Percentiles rank a stretch among this genome's conserved stretches.
Conservation (phyloP, 2,797 vertebrate species). For the Florisuga fusca region DNA sequence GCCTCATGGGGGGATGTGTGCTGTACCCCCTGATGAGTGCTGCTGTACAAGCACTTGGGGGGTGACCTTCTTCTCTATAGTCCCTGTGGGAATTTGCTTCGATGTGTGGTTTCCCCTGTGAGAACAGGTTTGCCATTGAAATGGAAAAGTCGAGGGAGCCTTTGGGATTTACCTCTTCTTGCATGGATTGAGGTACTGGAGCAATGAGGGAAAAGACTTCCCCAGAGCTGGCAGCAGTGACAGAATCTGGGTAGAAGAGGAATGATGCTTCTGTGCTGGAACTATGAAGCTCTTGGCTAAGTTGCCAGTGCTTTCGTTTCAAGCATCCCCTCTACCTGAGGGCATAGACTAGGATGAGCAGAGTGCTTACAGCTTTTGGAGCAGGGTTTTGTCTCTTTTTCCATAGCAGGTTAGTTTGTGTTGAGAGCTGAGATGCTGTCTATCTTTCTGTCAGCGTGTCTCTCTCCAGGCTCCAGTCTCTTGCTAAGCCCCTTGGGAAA, state of each 20-base stretch:
- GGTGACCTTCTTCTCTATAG: fast-evolving
- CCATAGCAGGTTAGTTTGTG: background rate
- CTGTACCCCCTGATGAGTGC: fast-evolving
- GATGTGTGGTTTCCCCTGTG: fast-evolving
- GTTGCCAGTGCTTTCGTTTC: background rate
- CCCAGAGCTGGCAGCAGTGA: background rate
- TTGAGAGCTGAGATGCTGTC: background rate
- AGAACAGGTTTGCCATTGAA: background rate
- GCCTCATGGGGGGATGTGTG: background rate
- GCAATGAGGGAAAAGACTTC: background rate
- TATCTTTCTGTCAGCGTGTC: background rate
- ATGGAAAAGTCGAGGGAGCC: background rate
- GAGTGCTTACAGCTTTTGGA: background rate
- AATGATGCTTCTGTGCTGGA: fast-evolving
- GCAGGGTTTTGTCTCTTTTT: background rate
- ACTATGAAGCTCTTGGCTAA: background rate
- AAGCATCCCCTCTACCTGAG: background rate
- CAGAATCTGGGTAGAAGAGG: background rate
- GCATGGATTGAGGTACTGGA: fast-evolving
- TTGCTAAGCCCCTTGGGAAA: background rate
- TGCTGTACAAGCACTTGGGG: background rate
- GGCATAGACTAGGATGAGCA: background rate
- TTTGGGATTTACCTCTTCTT: background rate
- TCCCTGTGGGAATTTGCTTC: background rate
- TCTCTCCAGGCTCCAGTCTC: background rate